Percentiles rank a stretch among this genome's conserved stretches.
These are phyloP conservation scores for Ictidomys tridecemlineatus DNA, from an alignment of 2,113 vertebrate species.

Conservation along the genomic window DNA sequence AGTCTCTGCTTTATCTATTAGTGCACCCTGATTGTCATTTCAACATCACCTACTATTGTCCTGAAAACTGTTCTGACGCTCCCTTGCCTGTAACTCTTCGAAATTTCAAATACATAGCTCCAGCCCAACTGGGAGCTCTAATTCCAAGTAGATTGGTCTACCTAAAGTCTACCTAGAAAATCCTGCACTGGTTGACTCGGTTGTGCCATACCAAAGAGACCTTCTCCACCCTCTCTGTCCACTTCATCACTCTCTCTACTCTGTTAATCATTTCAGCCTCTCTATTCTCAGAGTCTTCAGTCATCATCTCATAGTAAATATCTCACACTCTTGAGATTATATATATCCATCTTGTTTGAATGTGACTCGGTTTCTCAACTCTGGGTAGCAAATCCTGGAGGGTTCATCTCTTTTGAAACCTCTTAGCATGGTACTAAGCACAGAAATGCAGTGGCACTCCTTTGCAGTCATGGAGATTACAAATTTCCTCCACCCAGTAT, in stretches of 20 bases:
- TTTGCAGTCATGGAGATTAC: neutral
- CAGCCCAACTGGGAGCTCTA: neutral
- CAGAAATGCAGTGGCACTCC: neutral
- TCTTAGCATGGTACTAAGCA: neutral
- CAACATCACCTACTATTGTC: neutral
- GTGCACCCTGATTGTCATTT: neutral
- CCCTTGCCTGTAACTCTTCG: neutral
- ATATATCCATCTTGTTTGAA: neutral
- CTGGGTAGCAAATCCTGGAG: constrained; percentile 16
- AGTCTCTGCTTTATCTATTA: neutral
- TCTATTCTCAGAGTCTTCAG: neutral
- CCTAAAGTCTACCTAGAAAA: neutral
- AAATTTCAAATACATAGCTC: neutral
- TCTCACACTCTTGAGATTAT: neutral
- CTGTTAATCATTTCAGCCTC: neutral
- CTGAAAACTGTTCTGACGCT: neutral
- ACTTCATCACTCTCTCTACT: neutral
- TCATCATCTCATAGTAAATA: neutral
- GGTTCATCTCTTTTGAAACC: neutral
- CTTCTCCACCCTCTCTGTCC: neutral
- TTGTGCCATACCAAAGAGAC: neutral
- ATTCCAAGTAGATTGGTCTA: neutral
- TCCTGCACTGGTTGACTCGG: neutral
- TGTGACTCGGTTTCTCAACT: constrained; percentile 13
- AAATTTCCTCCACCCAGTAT: neutral